These are phyloP conservation scores for Drosophila fulvimacula DNA, from an alignment of 2,888 invertebrate genomes.

Conservation along the genomic window DNA sequence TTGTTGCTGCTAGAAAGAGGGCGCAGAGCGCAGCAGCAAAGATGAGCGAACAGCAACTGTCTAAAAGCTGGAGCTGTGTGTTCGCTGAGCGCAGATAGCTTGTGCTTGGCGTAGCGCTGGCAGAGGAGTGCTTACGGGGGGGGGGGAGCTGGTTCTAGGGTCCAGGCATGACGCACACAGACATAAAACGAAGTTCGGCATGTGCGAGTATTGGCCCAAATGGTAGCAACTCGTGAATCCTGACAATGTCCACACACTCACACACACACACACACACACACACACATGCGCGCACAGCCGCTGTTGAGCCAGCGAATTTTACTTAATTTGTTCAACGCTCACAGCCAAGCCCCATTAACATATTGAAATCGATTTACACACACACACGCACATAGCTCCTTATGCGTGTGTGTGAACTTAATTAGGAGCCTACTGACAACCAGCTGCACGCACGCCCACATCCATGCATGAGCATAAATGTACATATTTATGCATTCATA, in stretches of 20 bases:
- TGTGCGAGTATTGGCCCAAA: conserved; percentile 57
- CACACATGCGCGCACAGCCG: conserved; percentile 25
- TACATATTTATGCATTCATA: background rate
- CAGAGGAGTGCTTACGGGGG: background rate
- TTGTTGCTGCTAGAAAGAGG: conserved; percentile 31
- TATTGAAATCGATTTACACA: conserved; percentile 73
- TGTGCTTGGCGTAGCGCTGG: background rate
- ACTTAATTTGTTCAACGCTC: conserved; percentile 68
- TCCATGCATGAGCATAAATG: background rate
- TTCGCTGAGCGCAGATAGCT: conserved; percentile 6
- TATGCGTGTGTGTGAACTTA: conserved; percentile 33
- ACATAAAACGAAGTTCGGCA: conserved; percentile 37
- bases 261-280: conserved; percentile 1
- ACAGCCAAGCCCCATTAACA: conserved; percentile 65
- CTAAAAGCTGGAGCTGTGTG: background rate
- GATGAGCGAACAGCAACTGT: conserved; percentile 49
- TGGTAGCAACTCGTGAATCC: conserved; percentile 51
- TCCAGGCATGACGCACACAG: conserved; percentile 42
- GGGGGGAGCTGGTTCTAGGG: conserved; percentile 2
- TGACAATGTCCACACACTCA: conserved; percentile 46
- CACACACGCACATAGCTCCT: background rate
- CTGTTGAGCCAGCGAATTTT: conserved; percentile 63
- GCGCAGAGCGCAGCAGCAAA: conserved; percentile 50
- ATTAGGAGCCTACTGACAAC: conserved; percentile 42
- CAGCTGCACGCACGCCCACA: conserved; percentile 10